These are phyloP conservation scores for Capitulum mitella DNA, from an alignment of 2,888 invertebrate genomes.

Conservation along the genomic window DNA sequence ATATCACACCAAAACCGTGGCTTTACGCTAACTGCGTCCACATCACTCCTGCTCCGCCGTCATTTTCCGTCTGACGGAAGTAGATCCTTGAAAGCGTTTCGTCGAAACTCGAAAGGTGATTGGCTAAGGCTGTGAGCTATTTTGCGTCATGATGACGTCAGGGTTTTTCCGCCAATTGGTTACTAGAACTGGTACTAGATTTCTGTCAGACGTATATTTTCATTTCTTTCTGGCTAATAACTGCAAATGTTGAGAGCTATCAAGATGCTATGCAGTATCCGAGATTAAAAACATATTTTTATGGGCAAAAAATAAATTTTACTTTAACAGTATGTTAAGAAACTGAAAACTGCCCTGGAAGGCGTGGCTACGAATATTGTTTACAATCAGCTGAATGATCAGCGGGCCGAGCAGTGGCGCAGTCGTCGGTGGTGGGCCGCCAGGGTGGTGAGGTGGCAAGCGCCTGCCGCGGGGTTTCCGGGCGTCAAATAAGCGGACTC, in stretches of 20 bases:
- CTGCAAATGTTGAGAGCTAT: too few relatives aligned
- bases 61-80: conserved; percentile 21
- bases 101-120: background rate
- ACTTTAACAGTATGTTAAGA: background rate
- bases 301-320: background rate
- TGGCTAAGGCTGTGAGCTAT: background rate
- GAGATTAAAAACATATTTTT: too few relatives aligned
- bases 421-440: background rate
- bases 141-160: background rate
- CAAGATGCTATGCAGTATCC: too few relatives aligned
- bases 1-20: conserved; percentile 11
- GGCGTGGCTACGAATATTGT: background rate
- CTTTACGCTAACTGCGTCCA: background rate
- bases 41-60: background rate
- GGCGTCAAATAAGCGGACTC: too few relatives aligned
- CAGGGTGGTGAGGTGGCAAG: too few relatives aligned
- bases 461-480: too few relatives aligned
- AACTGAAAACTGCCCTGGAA: background rate
- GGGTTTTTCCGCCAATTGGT: background rate
- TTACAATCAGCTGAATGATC: conserved; percentile 23
- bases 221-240: too few relatives aligned
- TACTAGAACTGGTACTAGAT: background rate
- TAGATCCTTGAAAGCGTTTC: background rate
- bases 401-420: background rate
- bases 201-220: background rate